phyloP scores from a whole-genome alignment of 2,113 vertebrate species.

The Crotalus helleri region DNA sequence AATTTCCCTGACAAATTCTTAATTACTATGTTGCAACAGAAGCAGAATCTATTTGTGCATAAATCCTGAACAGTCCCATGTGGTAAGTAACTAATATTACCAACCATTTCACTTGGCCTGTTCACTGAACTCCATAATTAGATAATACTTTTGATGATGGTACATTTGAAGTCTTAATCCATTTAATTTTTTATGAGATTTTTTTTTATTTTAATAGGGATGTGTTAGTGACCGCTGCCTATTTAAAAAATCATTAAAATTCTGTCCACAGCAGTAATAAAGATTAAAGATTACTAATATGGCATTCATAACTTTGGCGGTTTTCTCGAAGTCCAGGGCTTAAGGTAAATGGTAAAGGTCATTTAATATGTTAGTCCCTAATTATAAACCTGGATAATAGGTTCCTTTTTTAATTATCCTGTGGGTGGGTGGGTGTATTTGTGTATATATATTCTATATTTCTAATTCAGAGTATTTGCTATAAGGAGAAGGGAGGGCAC shows the following conservation, averaged over 20 bases:
- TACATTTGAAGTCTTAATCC: slow-evolving; percentile 96
- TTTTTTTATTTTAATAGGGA: slow-evolving; percentile 80
- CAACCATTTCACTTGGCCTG: slow-evolving; percentile 80
- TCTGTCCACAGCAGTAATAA: slow-evolving; percentile 82
- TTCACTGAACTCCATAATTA: slow-evolving; percentile 94
- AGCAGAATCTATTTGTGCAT: slow-evolving; percentile 95
- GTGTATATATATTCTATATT: slow-evolving; percentile 32
- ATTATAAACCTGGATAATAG: slow-evolving; percentile 86
- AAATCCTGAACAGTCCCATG: slow-evolving; percentile 84
- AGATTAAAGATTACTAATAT: slow-evolving; percentile 86
- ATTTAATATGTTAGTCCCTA: slow-evolving; percentile 87
- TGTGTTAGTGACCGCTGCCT: slow-evolving; percentile 79
- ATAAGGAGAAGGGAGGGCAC: background rate
- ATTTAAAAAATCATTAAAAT: slow-evolving; percentile 84
- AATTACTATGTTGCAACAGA: slow-evolving; percentile 91
- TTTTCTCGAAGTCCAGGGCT: slow-evolving; percentile 77
- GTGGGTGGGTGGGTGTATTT: background rate
- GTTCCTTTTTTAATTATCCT: slow-evolving; percentile 84
- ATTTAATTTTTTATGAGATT: slow-evolving; percentile 89
- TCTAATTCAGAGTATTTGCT: slow-evolving; percentile 75
- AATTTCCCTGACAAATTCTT: slow-evolving; percentile 99
- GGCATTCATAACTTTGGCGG: slow-evolving; percentile 79
- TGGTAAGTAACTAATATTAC: slow-evolving; percentile 84
- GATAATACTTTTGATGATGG: slow-evolving; percentile 92
- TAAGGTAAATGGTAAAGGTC: slow-evolving; percentile 89